Evolutionary conservation across 1,140 invertebrate species (phyloP), one percentile per base, ranked within the genome.

Genomic region (Micrasema longulum): DNA sequence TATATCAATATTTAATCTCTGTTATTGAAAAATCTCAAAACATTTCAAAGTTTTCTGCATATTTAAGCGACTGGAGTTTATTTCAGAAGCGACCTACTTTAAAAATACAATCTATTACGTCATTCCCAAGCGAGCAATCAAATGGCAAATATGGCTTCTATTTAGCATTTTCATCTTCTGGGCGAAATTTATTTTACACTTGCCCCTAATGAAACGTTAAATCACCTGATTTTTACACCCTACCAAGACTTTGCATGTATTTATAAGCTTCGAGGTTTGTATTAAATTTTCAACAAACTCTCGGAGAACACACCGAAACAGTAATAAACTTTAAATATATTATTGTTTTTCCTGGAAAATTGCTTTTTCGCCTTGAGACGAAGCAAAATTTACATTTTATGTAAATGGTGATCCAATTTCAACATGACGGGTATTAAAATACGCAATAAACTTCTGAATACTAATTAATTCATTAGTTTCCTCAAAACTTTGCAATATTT

Each of bases 101-200:
- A 55, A 55, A 31, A 55, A 38, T 60, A 22, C 55, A 60, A 60
- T 60, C 55, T 14, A 60, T 60, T 60, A 60, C 20, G 14, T 4
- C 14, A 38, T 38, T 7, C 31, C 35, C 55, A 20, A 9, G 55
- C 26, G 55, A 60, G 35, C 55, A 60, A 60, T 60, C 55, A 60
- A 38, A 60, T 26, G 26, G 55, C 36, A 60, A 60, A 60, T 60
- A 60, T 60, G 55, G 55, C 55, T 14, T 60, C 55, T 60, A 31
- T 31, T 60, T 60, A 60, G 55, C 55, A 60, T 60, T 60, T 60
- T 60, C 55, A 60, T 60, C 35, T 60, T 60, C 55, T 31, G 16
- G 55, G 9, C 35, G 14, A 18, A 60, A 60, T 60, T 60, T 60
- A 60, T 60, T 60, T 60, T 60, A 60, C 55, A 60, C 55, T 60